Percentiles rank a stretch among this genome's conserved stretches.
These are phyloP conservation scores for mouse (Mus musculus) DNA, from an alignment of 2,113 vertebrate genomes.

Conservation along the genomic window GRCm39 chr10:17797001-17797500, in stretches of 20 bases:
- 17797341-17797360: neutral
- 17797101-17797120: slow-evolving; percentile 3
- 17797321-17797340: neutral
- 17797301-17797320: neutral
- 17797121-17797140: neutral
- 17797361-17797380: neutral
- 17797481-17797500: neutral
- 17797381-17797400: neutral
- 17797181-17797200: neutral
- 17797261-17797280: neutral
- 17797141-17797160: neutral
- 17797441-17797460: slow-evolving; percentile 2
- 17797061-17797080: neutral
- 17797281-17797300: neutral
- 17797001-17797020: neutral
- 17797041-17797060: neutral
- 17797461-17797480: neutral
- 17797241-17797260: neutral
- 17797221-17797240: neutral
- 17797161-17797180: rapidly evolving
- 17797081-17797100: neutral
- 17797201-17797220: neutral
- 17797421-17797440: neutral
- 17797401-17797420: neutral
- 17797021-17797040: neutral